These are phyloP conservation scores for Parauchenoglanis punctatus DNA, from an alignment of 2,797 vertebrate genomes.

Conservation along the genomic window DNA sequence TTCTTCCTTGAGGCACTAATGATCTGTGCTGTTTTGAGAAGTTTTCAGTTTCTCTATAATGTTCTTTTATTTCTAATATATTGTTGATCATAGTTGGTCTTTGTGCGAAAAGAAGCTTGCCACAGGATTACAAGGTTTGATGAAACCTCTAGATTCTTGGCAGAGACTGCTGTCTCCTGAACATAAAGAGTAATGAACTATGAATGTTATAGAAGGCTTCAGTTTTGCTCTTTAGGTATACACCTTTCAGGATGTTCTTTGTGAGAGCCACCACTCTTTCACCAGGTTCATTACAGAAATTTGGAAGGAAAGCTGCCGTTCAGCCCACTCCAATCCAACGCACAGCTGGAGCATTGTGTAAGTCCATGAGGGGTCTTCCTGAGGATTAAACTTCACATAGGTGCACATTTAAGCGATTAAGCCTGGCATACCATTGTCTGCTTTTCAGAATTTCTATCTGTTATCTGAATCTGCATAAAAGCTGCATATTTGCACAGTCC, in stretches of 20 bases:
- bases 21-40: background rate
- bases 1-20: conserved; percentile 9
- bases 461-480: conserved; percentile 42
- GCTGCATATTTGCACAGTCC: conserved; percentile 34
- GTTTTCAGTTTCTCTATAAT: background rate
- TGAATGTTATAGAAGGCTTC: conserved; percentile 32
- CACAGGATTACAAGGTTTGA: conserved; percentile 46
- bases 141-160: conserved; percentile 44
- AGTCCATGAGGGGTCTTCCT: conserved; percentile 58
- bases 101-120: conserved; percentile 35
- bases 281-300: conserved; percentile 52
- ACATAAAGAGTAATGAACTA: conserved; percentile 31
- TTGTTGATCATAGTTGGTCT: conserved; percentile 31
- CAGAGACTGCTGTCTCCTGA: conserved; percentile 26
- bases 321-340: conserved; percentile 39
- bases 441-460: conserved; percentile 40
- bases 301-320: conserved; percentile 47
- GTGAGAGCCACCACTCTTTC: conserved; percentile 47
- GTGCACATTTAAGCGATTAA: conserved; percentile 44
- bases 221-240: conserved; percentile 35
- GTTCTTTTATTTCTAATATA: conserved; percentile 12
- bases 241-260: conserved; percentile 56
- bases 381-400: conserved; percentile 52
- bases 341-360: conserved; percentile 59
- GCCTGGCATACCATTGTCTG: conserved; percentile 33